A percentile compares a stretch with the other conserved stretches of the same genome.
Conservation (phyloP, 1,140 invertebrate genomes). For the Papilio glaucus region DNA sequence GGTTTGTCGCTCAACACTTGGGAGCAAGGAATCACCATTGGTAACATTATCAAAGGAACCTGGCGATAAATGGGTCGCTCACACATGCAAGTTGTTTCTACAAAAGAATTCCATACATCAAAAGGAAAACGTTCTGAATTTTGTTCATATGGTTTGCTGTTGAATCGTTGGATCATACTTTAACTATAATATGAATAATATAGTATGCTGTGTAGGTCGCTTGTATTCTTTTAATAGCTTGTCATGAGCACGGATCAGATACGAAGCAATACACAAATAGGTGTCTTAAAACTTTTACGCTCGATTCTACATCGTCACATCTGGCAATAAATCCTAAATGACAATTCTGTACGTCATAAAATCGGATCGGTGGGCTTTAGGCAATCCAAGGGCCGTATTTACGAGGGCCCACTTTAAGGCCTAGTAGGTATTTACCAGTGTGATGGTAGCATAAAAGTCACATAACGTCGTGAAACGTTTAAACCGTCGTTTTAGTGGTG, state of each 20-base stretch:
- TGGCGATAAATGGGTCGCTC: no score
- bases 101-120: no score
- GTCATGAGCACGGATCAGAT: slow-evolving; percentile 18
- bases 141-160: no score
- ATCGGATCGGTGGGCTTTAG: slow-evolving; percentile 62
- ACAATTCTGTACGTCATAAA: slow-evolving; percentile 67
- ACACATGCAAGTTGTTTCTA: no score
- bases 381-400: slow-evolving; percentile 63
- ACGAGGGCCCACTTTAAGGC: slow-evolving; percentile 66
- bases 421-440: slow-evolving; percentile 63
- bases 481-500: slow-evolving; percentile 44
- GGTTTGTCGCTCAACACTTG: no score
- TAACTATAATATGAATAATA: no score
- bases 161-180: no score
- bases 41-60: no score
- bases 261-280: slow-evolving; percentile 28
- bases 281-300: slow-evolving; percentile 42
- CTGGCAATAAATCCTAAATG: slow-evolving; percentile 59
- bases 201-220: no score
- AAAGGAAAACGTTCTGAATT: no score
- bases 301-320: slow-evolving; percentile 50
- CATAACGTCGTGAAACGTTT: slow-evolving; percentile 72
- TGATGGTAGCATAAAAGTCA: slow-evolving; percentile 68
- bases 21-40: no score
- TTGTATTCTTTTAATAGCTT: background rate